phyloP scores from a whole-genome alignment of 2,797 vertebrate species.

The Notolabrus celidotus region DNA sequence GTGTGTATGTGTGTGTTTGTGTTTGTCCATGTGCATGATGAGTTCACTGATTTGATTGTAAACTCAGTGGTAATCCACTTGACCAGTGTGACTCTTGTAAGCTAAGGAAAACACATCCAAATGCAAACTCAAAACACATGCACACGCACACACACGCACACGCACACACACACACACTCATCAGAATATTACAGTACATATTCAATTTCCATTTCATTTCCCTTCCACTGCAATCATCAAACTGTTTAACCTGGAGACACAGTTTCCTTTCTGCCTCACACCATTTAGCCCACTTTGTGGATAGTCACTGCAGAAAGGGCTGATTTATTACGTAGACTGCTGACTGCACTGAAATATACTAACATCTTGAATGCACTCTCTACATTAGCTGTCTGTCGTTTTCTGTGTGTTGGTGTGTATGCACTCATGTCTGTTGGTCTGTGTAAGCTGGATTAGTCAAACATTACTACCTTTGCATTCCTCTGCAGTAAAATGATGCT shows the following conservation, averaged over 20 bases:
- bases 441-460: constrained; percentile 12
- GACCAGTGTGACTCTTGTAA: constrained; percentile 29
- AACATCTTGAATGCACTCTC: neutral
- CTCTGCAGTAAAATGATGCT: neutral
- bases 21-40: neutral
- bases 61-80: constrained; percentile 22
- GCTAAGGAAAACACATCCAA: constrained; percentile 3
- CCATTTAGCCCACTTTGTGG: constrained; percentile 41
- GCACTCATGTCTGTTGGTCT: constrained; percentile 10
- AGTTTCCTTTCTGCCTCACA: constrained; percentile 45
- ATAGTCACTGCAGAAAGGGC: constrained; percentile 36
- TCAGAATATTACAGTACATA: constrained; percentile 3
- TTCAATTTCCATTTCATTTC: constrained; percentile 45
- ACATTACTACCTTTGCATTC: neutral
- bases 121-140: neutral
- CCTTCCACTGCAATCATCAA: constrained; percentile 47
- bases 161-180: neutral
- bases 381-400: constrained; percentile 11
- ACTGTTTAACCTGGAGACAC: constrained; percentile 35
- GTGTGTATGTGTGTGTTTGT: neutral
- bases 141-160: too few relatives aligned
- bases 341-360: neutral
- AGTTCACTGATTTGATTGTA: constrained; percentile 2
- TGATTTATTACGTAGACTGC: neutral
- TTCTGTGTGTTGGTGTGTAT: neutral